Base-by-base conservation (phyloP, 2,888 invertebrate genomes). In the Bedellia somnulentella region DNA sequence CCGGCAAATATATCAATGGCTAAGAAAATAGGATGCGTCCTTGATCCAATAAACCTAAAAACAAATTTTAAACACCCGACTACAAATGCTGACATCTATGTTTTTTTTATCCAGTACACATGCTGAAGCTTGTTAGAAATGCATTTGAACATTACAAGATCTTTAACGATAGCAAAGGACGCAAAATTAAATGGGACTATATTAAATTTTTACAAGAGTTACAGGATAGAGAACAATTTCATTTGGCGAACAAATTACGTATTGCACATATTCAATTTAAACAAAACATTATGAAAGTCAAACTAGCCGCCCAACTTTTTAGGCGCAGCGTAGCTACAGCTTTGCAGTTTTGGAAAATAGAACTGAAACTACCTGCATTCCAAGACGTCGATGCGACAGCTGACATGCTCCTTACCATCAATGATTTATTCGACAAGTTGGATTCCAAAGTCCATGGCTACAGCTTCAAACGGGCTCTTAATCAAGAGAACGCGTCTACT, bases 41-140 rank as follows among this genome's bases (percentile, higher is more conserved):
- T 40, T 17, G 17, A 16, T 1, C 35, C 37, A 34, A 42, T 40
- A 4, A 44, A 39, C 6, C 8, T 12, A 9, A 38, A 35, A 43
- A 18, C 26, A 2, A 6, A 8, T 16, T 33, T 35, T 29, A 27
- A 25, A 17, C 12, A 26, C 15, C 26, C 26, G 6, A 10, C 11
- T 6, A 21, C 29, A 3, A 18, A 17, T 6, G 6, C 5, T 1
- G 13, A 36, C n/a, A 24, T 36, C 9, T 13, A 23, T 6, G 16
- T 38, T 35, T 35, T 27, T 12, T 32, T 4, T 36, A 40, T 29
- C 35, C 38, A 4, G 28, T 4, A 3, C 37, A 39, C 27, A 38
- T 39, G 38, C 5, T 39, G 2, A 39, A 41, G 31, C 34, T 37
- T 5, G 9, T 36, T 5, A 21, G 38, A 26, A 40, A 40, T 13